These are phyloP conservation scores for Geotrypetes seraphini DNA, from an alignment of 2,797 vertebrate species.

Conservation along the genomic window DNA sequence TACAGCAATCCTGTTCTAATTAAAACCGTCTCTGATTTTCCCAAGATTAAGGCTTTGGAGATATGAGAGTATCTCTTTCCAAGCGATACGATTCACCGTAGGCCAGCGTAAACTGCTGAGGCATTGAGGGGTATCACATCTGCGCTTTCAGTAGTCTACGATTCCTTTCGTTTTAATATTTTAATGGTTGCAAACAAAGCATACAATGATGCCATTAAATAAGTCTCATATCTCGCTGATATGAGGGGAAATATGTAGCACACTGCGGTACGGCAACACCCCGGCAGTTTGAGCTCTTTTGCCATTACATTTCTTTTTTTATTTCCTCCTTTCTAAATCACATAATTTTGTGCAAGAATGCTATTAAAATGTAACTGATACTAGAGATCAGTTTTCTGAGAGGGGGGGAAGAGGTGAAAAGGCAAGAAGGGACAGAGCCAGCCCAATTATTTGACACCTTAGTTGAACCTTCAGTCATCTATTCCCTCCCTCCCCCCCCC, in stretches of 20 bases:
- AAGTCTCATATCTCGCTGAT: not conserved
- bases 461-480: no score
- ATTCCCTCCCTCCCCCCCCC: no score
- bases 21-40: constrained; percentile 61
- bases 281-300: not conserved
- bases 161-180: not conserved
- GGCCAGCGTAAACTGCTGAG: constrained; percentile 17
- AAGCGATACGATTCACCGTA: constrained; percentile 39
- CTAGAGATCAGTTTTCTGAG: no score
- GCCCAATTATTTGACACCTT: no score
- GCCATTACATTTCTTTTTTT: not conserved
- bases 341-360: no score
- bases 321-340: not conserved
- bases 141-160: constrained; percentile 1
- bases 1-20: constrained; percentile 67
- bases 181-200: not conserved
- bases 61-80: constrained; percentile 46
- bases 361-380: no score
- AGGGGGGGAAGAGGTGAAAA: no score
- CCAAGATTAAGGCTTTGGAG: constrained; percentile 51
- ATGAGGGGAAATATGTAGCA: not conserved
- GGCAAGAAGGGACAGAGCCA: no score
- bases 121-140: constrained; percentile 1
- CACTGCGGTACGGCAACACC: not conserved
- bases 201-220: not conserved